Conservation (phyloP, 2,113 vertebrate genomes). For the Saccopteryx leptura region DNA sequence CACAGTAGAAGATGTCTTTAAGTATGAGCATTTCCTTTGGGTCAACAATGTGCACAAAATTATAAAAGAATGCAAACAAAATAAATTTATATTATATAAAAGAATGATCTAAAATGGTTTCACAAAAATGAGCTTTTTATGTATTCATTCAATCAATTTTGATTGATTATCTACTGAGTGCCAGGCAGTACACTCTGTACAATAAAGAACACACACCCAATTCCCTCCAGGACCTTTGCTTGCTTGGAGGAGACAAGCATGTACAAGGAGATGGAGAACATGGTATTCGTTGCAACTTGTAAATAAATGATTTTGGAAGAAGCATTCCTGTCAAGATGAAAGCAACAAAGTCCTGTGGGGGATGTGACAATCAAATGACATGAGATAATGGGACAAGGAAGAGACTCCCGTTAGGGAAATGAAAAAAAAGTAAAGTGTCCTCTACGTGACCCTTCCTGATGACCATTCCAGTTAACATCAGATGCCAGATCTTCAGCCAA, state of each 20-base stretch:
- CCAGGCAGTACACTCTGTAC: background rate
- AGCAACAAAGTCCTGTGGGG: background rate
- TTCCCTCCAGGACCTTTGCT: background rate
- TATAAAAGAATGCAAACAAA: background rate
- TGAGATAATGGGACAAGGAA: background rate
- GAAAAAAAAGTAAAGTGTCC: background rate
- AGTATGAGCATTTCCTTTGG: background rate
- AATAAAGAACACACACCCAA: fast-evolving
- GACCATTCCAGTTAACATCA: background rate
- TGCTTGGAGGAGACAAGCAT: background rate
- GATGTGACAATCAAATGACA: background rate
- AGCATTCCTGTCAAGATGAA: background rate
- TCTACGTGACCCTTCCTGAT: background rate
- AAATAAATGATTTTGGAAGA: background rate
- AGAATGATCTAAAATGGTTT: background rate
- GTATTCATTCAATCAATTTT: background rate
- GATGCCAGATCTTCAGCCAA: fast-evolving
- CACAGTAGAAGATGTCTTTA: background rate
- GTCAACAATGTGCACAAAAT: background rate
- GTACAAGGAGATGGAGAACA: background rate
- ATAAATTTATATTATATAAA: background rate
- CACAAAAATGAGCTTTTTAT: background rate
- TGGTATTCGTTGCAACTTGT: background rate
- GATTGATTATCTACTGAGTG: background rate
- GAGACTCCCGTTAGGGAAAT: too few species aligned